Base-by-base conservation (phyloP, 92 coral and sea anemone genomes). In the Actinernus sp. region DNA sequence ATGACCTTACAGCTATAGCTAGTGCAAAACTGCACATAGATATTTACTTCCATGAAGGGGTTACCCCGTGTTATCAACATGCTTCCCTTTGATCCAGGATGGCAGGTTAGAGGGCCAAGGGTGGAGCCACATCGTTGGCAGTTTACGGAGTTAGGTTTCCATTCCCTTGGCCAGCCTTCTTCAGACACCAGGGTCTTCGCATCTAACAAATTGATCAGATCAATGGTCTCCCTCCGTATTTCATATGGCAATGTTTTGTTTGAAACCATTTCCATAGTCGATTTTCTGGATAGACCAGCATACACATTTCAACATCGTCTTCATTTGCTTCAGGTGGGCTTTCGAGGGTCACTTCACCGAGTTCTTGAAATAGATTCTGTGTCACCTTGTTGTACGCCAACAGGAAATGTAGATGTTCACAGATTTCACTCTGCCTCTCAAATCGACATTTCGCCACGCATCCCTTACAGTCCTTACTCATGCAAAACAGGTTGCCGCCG, bases 371-470 rank as follows among this genome's bases (percentile, higher is more conserved):
- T 20, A 53, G 17, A 17, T 53, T 53, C 59, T 53, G 28, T 25
- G 30, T 55, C 25, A 31, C 43, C 43, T 55, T 55, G 43, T 55
- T 31, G 39, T n/a, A n/a, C n/a, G n/a, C n/a, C n/a, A n/a, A 62
- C 5, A 73, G 26, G 22, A 61, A 6, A 38, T 73, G 81, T 5
- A 61, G 71, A 26, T 73, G 81, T 22, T 26, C 27, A 61, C 81
- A 73, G 19, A 47, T 62, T 6, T 36, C 60, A 5, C 63, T 37
- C 9, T 13, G 34, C 37, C 36, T 73, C 19, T 4, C 59, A 13
- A 61, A 72, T 33, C 61, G 61, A 1, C 72, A 34, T 26, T 63
- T 74, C 63, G 73, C 63, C 26, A 74, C 50, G 22, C 49, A 74
- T 4, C 22, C 12, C 9, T 63, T 31, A 19, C 82, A 74, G 22